Conservation (phyloP, 2,797 vertebrate genomes). For the Myotis findleyi region DNA sequence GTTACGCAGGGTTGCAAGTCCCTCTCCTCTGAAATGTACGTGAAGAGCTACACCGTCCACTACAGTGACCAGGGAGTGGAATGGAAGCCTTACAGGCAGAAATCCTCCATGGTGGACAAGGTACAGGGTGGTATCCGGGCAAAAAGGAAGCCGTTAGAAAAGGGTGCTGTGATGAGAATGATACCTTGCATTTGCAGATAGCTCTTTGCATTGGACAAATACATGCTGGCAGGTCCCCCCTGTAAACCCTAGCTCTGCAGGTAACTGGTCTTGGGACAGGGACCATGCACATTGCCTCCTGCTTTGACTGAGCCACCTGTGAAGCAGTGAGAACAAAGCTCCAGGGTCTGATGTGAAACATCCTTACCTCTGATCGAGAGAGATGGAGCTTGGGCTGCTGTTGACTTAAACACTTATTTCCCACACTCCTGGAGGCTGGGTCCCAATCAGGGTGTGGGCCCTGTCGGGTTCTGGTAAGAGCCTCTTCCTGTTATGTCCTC, state of each 20-base stretch:
- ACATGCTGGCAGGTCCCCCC: neutral
- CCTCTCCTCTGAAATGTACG: conserved; percentile 91
- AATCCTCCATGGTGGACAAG: conserved; percentile 87
- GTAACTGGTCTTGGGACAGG: neutral
- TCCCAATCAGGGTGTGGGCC: neutral
- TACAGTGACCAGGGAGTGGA: conserved; percentile 90
- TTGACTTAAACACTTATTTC: neutral
- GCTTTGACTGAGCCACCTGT: neutral
- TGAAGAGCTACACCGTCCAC: conserved; percentile 90
- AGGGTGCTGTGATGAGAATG: neutral
- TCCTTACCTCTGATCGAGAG: neutral
- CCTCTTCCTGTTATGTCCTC: neutral
- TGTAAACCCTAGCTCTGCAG: neutral
- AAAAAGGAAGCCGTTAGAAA: neutral
- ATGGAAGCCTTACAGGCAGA: conserved; percentile 92
- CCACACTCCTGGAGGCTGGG: neutral
- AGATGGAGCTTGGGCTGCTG: neutral
- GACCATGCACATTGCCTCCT: neutral
- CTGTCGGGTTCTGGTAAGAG: neutral
- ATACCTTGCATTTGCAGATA: neutral
- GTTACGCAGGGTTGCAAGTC: conserved; percentile 94
- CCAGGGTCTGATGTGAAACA: too few relatives aligned
- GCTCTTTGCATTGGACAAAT: neutral
- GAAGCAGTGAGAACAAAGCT: neutral
- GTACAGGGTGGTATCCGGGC: conserved; percentile 82